Percentiles rank a stretch among this genome's conserved stretches.
Conservation (phyloP, 2,888 invertebrate species). For the Drosophila pegasa region DNA sequence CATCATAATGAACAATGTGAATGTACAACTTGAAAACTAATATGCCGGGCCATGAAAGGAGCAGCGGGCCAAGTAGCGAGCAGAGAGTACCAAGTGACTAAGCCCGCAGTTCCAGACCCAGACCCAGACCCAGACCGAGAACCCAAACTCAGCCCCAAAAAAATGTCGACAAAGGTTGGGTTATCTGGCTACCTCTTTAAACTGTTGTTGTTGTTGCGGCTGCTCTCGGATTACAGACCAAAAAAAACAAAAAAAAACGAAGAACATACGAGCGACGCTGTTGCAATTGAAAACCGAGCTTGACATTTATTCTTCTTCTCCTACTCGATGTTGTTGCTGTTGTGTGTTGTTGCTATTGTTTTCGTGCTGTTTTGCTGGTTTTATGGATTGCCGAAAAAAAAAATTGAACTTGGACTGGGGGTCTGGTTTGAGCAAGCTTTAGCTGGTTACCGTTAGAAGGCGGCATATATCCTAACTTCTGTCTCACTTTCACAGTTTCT, state of each 20-base stretch:
- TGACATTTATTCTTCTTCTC: conserved; percentile 57
- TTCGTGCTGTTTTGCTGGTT: conserved; percentile 49
- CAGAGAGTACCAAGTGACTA: conserved; percentile 63
- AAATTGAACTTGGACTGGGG: conserved; percentile 51
- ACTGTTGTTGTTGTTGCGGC: conserved; percentile 36
- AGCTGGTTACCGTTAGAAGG: conserved; percentile 75
- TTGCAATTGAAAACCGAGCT: conserved; percentile 78
- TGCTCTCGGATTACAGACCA: conserved; percentile 69
- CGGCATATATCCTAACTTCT: conserved; percentile 34
- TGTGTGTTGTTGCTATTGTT: conserved; percentile 51
- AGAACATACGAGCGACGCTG: conserved; percentile 46
- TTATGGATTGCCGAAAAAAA: conserved; percentile 67
- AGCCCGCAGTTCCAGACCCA: conserved; percentile 65
- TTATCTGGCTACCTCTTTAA: conserved; percentile 61
- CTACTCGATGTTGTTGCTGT: conserved; percentile 42
- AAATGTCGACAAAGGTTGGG: conserved; percentile 30
- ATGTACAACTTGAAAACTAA: conserved; percentile 69
- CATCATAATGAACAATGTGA: conserved; percentile 72
- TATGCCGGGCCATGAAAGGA: conserved; percentile 67
- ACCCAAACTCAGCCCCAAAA: conserved; percentile 13
- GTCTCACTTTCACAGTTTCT: conserved; percentile 48
- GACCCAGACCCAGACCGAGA: conserved; percentile 33
- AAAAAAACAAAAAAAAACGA: conserved; percentile 33
- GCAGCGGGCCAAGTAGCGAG: conserved; percentile 50
- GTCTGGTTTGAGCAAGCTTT: conserved; percentile 53